Percentiles rank a stretch among this genome's conserved stretches.
Evolutionary conservation across 92 coral and sea anemone genomes (phyloP).

Genomic region (Chrysogorgia sp.): DNA sequence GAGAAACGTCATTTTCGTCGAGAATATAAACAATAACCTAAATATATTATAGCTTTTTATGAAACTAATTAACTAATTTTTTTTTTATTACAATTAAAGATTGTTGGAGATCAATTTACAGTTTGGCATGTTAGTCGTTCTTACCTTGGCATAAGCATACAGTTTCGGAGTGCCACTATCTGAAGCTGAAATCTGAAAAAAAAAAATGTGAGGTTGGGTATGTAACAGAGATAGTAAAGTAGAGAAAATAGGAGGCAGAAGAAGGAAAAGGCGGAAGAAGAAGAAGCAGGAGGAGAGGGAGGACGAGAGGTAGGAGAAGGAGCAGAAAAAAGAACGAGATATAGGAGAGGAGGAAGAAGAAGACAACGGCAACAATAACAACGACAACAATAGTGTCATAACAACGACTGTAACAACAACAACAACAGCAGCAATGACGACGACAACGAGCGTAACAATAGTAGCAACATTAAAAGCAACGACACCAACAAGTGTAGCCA

Average conservation of each 20-base stretch:
- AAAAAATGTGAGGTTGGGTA: too few species aligned
- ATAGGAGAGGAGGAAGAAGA: too few species aligned
- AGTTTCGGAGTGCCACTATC: slow-evolving; percentile 31
- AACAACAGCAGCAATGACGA: not conserved
- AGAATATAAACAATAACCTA: slow-evolving; percentile 29
- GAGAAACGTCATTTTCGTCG: slow-evolving; percentile 27
- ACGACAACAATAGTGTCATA: too few species aligned
- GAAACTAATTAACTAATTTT: not conserved
- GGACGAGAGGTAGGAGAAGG: too few species aligned
- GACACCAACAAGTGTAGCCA: too few species aligned
- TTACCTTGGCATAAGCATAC: slow-evolving; percentile 27
- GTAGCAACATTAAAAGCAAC: too few species aligned
- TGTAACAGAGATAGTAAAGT: too few species aligned
- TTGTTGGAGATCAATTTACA: not conserved
- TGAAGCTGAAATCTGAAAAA: slow-evolving; percentile 16
- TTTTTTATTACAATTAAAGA: not conserved
- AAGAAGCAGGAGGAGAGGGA: not conserved
- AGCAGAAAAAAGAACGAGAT: too few species aligned
- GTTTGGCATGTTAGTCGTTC: not conserved
- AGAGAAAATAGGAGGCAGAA: too few species aligned
- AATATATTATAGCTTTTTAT: too few species aligned
- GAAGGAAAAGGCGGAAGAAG: too few species aligned
- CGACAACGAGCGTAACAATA: not conserved
- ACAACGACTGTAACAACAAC: not conserved
- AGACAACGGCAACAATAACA: too few species aligned